Conservation (phyloP, 2,888 invertebrate genomes). For the Carterocephalus palaemon region DNA sequence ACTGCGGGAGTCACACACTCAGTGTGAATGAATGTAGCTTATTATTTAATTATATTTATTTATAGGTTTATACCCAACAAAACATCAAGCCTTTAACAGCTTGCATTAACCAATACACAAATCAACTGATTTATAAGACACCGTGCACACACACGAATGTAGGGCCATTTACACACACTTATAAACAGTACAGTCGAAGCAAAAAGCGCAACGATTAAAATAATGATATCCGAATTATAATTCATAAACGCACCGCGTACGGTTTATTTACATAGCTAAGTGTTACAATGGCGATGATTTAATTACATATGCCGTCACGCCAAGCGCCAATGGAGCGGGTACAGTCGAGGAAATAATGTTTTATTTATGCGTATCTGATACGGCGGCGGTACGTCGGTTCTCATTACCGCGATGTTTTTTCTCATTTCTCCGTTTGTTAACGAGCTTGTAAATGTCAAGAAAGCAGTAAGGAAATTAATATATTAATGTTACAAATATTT, state of each 20-base stretch:
- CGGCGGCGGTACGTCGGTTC: slow-evolving; percentile 20
- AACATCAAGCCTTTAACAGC: too few relatives aligned
- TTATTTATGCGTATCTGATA: slow-evolving; percentile 23
- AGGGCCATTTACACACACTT: not conserved
- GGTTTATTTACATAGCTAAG: slow-evolving; percentile 48
- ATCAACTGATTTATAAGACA: not conserved
- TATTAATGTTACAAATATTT: slow-evolving; percentile 1
- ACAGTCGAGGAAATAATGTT: slow-evolving; percentile 28
- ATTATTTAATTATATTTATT: too few relatives aligned
- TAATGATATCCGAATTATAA: slow-evolving; percentile 28
- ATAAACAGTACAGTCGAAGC: slow-evolving; percentile 18
- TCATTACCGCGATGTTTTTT: slow-evolving; percentile 17
- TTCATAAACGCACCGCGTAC: slow-evolving; percentile 33
- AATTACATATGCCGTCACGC: slow-evolving; percentile 42
- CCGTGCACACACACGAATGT: not conserved
- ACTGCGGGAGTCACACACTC: too few relatives aligned
- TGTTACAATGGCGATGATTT: slow-evolving; percentile 56
- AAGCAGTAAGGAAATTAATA: not conserved
- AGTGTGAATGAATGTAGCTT: too few relatives aligned
- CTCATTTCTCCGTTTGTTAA: slow-evolving; percentile 10
- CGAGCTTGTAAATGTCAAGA: slow-evolving; percentile 11
- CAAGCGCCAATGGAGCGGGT: slow-evolving; percentile 26
- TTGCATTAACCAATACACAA: too few relatives aligned
- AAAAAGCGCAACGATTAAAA: slow-evolving; percentile 30
- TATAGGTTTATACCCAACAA: too few relatives aligned